A percentile compares a stretch with the other conserved stretches of the same genome.
Conservation (phyloP, 2,113 vertebrate species). For the Sardina pilchardus region DNA sequence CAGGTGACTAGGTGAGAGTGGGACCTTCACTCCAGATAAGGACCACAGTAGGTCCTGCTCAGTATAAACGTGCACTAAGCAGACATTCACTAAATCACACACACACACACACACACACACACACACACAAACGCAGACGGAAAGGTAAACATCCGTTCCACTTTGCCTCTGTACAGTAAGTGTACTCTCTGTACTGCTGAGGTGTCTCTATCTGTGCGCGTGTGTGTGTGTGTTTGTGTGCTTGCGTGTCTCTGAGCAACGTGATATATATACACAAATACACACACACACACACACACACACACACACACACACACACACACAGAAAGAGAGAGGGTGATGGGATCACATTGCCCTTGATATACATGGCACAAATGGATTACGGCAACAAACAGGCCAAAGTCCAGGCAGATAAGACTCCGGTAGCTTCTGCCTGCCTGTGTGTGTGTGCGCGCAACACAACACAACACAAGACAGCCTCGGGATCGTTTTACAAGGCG, state of each 20-base stretch:
- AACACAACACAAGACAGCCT: no score
- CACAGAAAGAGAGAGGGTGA: background rate
- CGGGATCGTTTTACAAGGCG: background rate
- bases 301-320: no score
- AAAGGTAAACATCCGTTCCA: background rate
- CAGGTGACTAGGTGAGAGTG: no score
- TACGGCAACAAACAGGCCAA: conserved; percentile 3
- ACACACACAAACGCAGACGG: no score
- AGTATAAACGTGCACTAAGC: no score
- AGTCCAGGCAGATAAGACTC: background rate
- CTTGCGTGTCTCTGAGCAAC: background rate
- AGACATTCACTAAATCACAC: no score
- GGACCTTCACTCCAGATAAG: no score
- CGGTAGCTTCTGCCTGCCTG: background rate
- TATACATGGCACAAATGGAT: background rate
- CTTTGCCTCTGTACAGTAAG: background rate
- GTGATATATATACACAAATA: no score
- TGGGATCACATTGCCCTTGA: conserved; percentile 3
- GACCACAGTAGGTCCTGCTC: no score
- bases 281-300: no score
- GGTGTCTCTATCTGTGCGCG: background rate
- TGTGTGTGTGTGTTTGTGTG: background rate
- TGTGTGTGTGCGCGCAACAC: background rate
- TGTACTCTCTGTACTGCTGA: background rate
- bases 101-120: no score